Percentiles rank a stretch among this genome's conserved stretches.
phyloP scores from a whole-genome alignment of 2,113 vertebrate genomes.

The Muscicapa adusta region DNA sequence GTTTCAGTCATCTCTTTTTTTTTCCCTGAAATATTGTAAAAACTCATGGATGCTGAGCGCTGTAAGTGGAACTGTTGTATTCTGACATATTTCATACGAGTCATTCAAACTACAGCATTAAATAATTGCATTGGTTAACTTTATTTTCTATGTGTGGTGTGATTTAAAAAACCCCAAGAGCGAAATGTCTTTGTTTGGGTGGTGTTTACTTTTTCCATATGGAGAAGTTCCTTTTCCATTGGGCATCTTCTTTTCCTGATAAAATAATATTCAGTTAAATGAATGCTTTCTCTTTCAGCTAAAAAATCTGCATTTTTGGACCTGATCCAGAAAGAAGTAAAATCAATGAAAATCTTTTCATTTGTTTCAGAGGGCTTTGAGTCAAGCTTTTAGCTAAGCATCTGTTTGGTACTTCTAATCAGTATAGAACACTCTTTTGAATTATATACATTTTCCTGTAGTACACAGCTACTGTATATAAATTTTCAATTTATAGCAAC shows the following conservation, averaged over 20 bases:
- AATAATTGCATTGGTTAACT: neutral
- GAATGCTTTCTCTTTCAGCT: neutral
- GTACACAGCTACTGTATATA: neutral
- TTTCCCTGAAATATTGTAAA: neutral
- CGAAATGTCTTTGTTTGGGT: neutral
- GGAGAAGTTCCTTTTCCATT: neutral
- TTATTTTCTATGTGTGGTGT: neutral
- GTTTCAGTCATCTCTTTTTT: neutral
- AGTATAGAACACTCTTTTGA: neutral
- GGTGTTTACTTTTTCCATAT: neutral
- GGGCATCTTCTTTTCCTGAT: neutral
- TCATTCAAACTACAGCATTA: neutral
- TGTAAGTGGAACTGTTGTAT: neutral
- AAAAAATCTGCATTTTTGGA: neutral
- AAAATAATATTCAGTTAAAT: neutral
- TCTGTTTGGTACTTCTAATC: neutral
- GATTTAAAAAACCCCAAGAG: neutral
- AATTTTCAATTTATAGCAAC: neutral
- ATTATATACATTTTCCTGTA: neutral
- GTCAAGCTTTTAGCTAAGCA: neutral
- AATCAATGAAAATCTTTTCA: conserved; percentile 37
- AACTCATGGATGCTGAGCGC: neutral
- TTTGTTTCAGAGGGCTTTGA: conserved; percentile 24
- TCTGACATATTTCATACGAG: neutral
- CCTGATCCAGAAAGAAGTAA: neutral